phyloP scores from a whole-genome alignment of 2,888 invertebrate genomes.

The Vanessa cardui region DNA sequence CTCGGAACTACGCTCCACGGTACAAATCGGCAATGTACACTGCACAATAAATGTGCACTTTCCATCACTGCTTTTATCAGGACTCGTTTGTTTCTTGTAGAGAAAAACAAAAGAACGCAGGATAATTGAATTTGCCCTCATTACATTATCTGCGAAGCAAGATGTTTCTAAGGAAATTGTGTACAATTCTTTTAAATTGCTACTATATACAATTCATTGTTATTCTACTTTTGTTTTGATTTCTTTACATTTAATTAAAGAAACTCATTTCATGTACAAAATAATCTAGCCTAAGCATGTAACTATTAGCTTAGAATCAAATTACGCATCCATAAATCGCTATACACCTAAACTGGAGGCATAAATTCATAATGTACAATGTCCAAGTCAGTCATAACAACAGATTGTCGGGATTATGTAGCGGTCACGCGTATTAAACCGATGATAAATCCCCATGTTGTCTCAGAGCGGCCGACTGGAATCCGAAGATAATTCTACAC shows the following conservation, averaged over 20 bases:
- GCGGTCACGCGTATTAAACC: conserved; percentile 46
- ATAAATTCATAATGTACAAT: conserved; percentile 44
- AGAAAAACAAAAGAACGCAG: conserved; percentile 69
- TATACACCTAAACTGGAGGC: conserved; percentile 32
- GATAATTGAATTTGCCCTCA: conserved; percentile 77
- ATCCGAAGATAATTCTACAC: conserved; percentile 50
- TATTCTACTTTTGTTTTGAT: conserved; percentile 13
- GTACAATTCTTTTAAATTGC: conserved; percentile 44
- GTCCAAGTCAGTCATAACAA: conserved; percentile 47
- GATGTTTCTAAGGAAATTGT: conserved; percentile 56
- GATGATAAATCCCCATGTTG: conserved; percentile 51
- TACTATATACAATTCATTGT: conserved; percentile 19
- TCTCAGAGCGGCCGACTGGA: conserved; percentile 49
- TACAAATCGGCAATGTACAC: conserved; percentile 76
- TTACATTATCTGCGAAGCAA: conserved; percentile 72
- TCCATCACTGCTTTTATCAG: conserved; percentile 72
- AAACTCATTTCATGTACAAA: neutral
- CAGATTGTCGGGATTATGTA: conserved; percentile 49
- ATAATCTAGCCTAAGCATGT: neutral
- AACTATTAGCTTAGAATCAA: conserved; percentile 16
- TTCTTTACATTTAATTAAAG: neutral
- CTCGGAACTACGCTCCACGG: conserved; percentile 55
- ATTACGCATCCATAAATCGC: conserved; percentile 22
- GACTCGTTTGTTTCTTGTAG: conserved; percentile 49
- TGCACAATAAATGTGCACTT: conserved; percentile 74